Percentiles rank a stretch among this genome's conserved stretches.
phyloP scores from a whole-genome alignment of 2,113 vertebrate genomes.

The Cochlearius cochlearius region DNA sequence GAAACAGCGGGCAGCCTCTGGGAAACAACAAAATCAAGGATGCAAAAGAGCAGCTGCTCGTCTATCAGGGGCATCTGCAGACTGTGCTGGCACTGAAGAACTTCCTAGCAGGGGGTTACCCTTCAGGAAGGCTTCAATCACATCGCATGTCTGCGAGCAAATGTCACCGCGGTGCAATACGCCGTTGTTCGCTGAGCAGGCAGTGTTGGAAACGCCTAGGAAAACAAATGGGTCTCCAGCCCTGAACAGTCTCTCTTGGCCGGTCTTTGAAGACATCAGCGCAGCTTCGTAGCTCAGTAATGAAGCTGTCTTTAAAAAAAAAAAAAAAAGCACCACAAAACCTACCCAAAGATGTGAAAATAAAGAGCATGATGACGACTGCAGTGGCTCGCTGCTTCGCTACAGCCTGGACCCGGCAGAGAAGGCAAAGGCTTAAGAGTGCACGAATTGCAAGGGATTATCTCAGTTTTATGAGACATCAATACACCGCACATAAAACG shows the following conservation, averaged over 20 bases:
- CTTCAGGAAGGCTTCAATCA: neutral
- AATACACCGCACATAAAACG: neutral
- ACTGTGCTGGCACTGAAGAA: neutral
- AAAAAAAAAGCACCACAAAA: neutral
- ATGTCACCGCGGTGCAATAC: neutral
- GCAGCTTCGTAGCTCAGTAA: neutral
- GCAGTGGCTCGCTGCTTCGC: neutral
- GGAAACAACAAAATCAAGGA: neutral
- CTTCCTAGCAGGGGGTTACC: neutral
- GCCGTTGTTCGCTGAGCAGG: neutral
- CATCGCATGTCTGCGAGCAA: neutral
- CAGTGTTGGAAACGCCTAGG: neutral
- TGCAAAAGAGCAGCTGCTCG: neutral
- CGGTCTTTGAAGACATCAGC: neutral
- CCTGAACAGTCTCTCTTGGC: neutral
- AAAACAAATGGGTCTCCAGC: neutral
- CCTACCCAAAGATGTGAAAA: neutral
- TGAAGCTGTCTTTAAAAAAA: neutral
- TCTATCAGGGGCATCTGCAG: neutral
- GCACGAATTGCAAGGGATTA: conserved; percentile 39
- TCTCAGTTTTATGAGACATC: conserved; percentile 35
- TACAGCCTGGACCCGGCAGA: neutral
- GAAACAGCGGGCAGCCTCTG: neutral
- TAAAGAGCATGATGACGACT: neutral
- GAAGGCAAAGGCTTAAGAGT: conserved; percentile 14